Conservation (phyloP, 2,113 vertebrate genomes). For the Aviceda subcristata region DNA sequence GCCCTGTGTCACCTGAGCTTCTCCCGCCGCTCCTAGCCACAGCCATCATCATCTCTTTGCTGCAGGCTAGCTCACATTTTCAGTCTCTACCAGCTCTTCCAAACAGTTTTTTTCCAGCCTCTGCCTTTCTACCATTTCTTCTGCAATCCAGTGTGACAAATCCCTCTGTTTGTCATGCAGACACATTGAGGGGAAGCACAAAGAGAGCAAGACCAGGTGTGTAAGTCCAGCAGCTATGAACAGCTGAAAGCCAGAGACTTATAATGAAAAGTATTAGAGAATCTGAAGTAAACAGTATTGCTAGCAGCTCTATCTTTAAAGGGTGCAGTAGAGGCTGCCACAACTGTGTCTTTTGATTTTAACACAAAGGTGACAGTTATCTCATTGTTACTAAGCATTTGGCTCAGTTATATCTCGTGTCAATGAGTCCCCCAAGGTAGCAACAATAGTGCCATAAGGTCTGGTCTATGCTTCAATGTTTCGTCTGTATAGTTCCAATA, state of each 20-base stretch:
- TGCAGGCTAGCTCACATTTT: not conserved
- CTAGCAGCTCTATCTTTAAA: not conserved
- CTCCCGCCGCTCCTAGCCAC: not conserved
- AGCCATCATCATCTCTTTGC: not conserved
- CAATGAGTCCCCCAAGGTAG: not conserved
- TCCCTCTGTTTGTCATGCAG: not conserved
- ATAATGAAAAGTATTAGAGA: not conserved
- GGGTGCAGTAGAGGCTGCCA: not conserved
- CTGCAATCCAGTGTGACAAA: not conserved
- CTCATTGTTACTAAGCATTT: not conserved
- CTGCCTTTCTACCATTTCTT: not conserved
- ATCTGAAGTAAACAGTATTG: not conserved
- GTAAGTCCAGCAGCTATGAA: not conserved
- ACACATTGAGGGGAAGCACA: not conserved
- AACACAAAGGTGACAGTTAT: not conserved
- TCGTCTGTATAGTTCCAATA: not conserved
- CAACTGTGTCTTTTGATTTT: not conserved
- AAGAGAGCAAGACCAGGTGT: not conserved
- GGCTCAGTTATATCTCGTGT: not conserved
- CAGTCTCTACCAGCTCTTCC: not conserved
- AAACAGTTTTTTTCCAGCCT: not conserved
- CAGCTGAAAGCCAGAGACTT: not conserved
- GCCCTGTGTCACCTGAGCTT: not conserved
- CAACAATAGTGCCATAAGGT: accelerated
- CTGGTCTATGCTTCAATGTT: not conserved